These are phyloP conservation scores for Cephus cinctus DNA, from an alignment of 1,140 invertebrate genomes.

Conservation along the genomic window DNA sequence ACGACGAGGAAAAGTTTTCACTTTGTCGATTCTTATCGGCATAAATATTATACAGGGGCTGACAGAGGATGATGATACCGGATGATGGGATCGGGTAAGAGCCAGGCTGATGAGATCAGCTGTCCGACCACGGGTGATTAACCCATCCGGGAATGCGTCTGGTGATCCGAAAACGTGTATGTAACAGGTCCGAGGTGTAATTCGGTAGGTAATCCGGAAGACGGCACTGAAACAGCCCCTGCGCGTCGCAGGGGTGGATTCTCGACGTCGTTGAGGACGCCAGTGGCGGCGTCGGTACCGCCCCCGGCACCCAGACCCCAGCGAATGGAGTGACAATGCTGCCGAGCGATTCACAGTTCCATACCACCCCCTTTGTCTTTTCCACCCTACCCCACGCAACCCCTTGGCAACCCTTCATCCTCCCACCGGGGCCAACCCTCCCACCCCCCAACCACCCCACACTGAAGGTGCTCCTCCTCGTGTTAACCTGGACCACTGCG, in stretches of 20 bases:
- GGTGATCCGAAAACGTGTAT: slow-evolving; percentile 27
- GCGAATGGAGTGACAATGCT: slow-evolving; percentile 40
- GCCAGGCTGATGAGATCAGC: too few species aligned
- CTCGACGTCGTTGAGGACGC: too few species aligned
- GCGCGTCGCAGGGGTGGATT: slow-evolving; percentile 20
- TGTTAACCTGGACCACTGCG: too few species aligned
- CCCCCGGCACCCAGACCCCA: slow-evolving; percentile 32
- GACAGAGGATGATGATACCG: too few species aligned
- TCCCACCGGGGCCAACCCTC: slow-evolving; percentile 14
- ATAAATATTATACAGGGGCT: too few species aligned
- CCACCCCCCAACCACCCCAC: slow-evolving; percentile 25
- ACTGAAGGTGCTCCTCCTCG: too few species aligned
- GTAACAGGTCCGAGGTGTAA: slow-evolving; percentile 30
- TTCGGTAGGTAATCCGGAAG: slow-evolving; percentile 39
- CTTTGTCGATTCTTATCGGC: too few species aligned
- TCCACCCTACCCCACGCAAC: slow-evolving; percentile 29
- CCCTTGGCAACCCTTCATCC: too few species aligned
- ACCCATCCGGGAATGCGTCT: too few species aligned
- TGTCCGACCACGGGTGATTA: too few species aligned
- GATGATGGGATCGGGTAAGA: too few species aligned
- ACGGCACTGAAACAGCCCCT: slow-evolving; percentile 40
- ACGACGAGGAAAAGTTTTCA: too few species aligned
- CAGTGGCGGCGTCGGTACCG: slow-evolving; percentile 29
- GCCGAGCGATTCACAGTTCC: slow-evolving; percentile 38
- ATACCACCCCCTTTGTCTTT: slow-evolving; percentile 36